These are phyloP conservation scores for Lysiphlebus fabarum DNA, from an alignment of 1,140 invertebrate species.

Conservation along the genomic window DNA sequence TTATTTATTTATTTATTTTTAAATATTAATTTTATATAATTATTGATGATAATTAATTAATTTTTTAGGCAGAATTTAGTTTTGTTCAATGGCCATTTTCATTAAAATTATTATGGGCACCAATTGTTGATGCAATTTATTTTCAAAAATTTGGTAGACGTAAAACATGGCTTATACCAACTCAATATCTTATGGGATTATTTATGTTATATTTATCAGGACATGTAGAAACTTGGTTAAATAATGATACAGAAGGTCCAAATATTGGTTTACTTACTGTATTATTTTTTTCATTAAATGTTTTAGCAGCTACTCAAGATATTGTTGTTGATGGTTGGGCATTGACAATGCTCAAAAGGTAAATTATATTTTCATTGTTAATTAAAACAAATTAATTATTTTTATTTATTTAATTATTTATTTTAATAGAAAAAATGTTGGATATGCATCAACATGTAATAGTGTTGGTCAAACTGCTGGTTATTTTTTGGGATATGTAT, in stretches of 20 bases:
- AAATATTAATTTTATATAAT: slow-evolving; percentile 13
- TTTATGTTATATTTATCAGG: slow-evolving; percentile 83
- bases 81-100: slow-evolving; percentile 98
- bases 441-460: slow-evolving; percentile 99
- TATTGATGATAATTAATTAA: background rate
- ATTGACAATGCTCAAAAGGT: slow-evolving; percentile 93
- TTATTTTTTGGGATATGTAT: slow-evolving; percentile 94
- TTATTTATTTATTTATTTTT: slow-evolving; percentile 13
- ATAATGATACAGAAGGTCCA: slow-evolving; percentile 63
- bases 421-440: slow-evolving; percentile 77
- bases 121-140: slow-evolving; percentile 92
- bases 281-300: slow-evolving; percentile 90
- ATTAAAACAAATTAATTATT: no score
- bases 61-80: slow-evolving; percentile 92
- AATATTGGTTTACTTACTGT: slow-evolving; percentile 78
- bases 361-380: slow-evolving; percentile 7
- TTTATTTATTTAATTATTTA: no score
- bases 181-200: slow-evolving; percentile 79
- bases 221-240: slow-evolving; percentile 73
- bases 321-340: slow-evolving; percentile 99
- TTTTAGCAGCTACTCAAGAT: slow-evolving; percentile 97
- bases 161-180: slow-evolving; percentile 96
- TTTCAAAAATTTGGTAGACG: slow-evolving; percentile 79
- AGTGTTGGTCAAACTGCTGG: slow-evolving; percentile 97
- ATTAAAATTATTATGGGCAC: slow-evolving; percentile 96